These are phyloP conservation scores for Hoplodrina blanda DNA, from an alignment of 2,888 invertebrate genomes.

Conservation along the genomic window DNA sequence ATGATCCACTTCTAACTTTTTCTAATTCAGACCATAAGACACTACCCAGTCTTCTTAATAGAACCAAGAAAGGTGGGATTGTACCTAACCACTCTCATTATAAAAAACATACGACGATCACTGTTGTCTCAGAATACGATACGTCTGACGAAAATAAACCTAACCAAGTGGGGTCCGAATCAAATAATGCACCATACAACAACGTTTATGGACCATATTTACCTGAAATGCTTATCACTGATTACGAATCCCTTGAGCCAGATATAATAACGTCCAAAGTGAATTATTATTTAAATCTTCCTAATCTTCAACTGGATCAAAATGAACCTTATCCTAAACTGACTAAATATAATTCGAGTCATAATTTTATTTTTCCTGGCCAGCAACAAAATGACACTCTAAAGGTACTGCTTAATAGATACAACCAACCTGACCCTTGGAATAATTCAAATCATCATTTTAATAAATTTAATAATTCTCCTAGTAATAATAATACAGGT, in stretches of 20 bases:
- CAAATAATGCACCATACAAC: not conserved
- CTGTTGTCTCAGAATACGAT: conserved; percentile 14
- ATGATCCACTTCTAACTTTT: not conserved
- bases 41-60: not conserved
- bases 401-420: not conserved
- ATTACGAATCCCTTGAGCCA: not conserved
- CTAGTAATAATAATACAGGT: not conserved
- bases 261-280: conserved; percentile 15
- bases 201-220: not conserved
- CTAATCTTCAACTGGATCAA: not conserved
- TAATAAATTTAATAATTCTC: not conserved
- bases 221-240: not conserved
- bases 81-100: conserved; percentile 6
- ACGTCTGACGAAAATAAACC: not conserved
- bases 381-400: not conserved
- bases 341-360: not conserved
- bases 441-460: not conserved
- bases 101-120: conserved; percentile 8
- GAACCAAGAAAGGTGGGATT: conserved; percentile 11
- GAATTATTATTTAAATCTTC: conserved; percentile 23
- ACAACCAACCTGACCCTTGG: not conserved
- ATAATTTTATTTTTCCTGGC: not conserved
- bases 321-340: not conserved
- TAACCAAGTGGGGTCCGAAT: not conserved
- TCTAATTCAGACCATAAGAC: not conserved